Percentiles rank a stretch among this genome's conserved stretches.
phyloP scores from a whole-genome alignment of 2,888 invertebrate species.

The Macropis europaea region DNA sequence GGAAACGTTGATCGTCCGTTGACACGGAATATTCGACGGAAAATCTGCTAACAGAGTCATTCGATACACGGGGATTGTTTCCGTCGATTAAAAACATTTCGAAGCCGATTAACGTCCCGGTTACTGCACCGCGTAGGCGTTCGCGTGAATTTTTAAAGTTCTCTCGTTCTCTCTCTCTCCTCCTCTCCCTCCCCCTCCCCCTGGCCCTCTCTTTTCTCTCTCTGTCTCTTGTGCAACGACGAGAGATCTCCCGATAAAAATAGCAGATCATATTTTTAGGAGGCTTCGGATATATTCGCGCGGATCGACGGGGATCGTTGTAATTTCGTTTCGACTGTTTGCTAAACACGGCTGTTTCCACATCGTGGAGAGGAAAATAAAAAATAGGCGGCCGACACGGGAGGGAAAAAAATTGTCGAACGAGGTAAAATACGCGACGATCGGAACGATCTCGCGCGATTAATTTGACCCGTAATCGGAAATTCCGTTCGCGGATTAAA shows the following conservation, averaged over 20 bases:
- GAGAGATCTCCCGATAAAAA: conserved; percentile 66
- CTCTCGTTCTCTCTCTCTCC: neutral
- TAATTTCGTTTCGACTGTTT: conserved; percentile 30
- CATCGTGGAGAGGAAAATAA: no score
- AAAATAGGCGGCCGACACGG: no score
- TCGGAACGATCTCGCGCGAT: neutral
- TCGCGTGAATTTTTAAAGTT: conserved; percentile 23
- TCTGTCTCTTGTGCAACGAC: conserved; percentile 30
- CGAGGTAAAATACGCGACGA: no score
- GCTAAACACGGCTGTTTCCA: conserved; percentile 11
- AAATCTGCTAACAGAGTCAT: no score
- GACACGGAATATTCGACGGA: no score
- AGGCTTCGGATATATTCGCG: conserved; percentile 57
- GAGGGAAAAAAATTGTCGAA: neutral
- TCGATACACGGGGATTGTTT: conserved; percentile 22
- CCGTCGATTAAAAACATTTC: conserved; percentile 16
- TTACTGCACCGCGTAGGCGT: conserved; percentile 23
- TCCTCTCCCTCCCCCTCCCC: conserved; percentile 1
- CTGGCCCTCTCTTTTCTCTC: conserved; percentile 5
- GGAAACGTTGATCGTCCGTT: no score
- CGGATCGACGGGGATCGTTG: conserved; percentile 42
- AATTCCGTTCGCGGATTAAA: conserved; percentile 14
- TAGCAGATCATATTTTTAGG: conserved; percentile 75
- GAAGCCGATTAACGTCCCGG: neutral
- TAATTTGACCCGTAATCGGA: neutral